Base-by-base conservation (phyloP, 2,888 invertebrate genomes). In the Elgonia sp. region DNA sequence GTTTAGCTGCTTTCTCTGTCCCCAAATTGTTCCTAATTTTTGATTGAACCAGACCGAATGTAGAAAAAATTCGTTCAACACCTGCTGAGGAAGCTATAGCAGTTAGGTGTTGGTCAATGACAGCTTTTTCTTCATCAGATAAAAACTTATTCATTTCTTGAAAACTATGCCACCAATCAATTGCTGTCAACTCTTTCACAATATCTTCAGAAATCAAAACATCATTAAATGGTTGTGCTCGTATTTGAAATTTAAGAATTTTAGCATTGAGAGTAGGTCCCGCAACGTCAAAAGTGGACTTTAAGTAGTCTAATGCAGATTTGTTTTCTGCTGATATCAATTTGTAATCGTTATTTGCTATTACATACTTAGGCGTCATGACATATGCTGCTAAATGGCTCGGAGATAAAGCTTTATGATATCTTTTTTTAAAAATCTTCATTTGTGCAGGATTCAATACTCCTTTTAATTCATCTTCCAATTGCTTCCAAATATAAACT, bases 101-200 rank as follows among this genome's bases (percentile, higher is more conserved):
- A 10, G 62, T 62, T 29, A 75, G 50, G 10, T 75, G 75, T 46
- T 75, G 75, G 7, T 21, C 46, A 46, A 75, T 39, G 7, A 75
- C 62, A 14, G 8, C 12, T 57, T 18, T 5, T 75, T 75, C 62
- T 62, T 40, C 39, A 46, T 63, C 18, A 0, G 75, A 46, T 8
- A 75, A 75, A 8, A 75, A 46, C 9, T 29, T 37, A 10, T 81
- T 62, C 20, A 81, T 53, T 29, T 62, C 50, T 72, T 70, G 46
- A 9, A 84, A 69, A 29, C 76, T 76, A 21, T 75, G 50, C 76
- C 83, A 76, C 76, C 83, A 84, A 9, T 75, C 83, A 55, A 60
- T 14, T 57, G 83, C 75, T 10, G 50, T 83, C 50, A 83, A 46
- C 14, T 76, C 62, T 46, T 67, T 76, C 50, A 82, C 60, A 14